phyloP scores from a whole-genome alignment of 2,797 vertebrate genomes.

The Masticophis lateralis region DNA sequence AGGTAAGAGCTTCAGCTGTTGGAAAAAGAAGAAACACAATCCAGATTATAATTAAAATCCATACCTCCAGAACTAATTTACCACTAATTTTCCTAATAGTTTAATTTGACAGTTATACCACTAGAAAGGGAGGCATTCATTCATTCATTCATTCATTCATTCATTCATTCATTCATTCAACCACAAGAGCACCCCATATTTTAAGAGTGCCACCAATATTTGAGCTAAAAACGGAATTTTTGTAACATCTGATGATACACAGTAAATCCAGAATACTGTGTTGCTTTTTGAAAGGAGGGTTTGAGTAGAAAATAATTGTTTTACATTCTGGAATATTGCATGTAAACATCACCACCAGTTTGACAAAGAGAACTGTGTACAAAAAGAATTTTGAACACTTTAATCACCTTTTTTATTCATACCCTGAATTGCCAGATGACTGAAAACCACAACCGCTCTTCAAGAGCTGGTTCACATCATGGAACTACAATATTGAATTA shows the following conservation, averaged over 20 bases:
- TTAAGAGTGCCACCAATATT: not conserved
- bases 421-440: not conserved
- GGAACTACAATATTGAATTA: not conserved
- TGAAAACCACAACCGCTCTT: not conserved
- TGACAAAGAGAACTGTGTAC: not conserved
- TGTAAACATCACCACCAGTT: not conserved
- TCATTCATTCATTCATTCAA: too few species aligned
- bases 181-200: too few species aligned
- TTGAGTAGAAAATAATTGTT: not conserved
- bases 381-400: not conserved
- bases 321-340: not conserved
- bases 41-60: not conserved
- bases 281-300: not conserved
- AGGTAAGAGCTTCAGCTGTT: not conserved
- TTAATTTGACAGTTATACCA: not conserved
- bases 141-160: too few species aligned
- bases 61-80: not conserved
- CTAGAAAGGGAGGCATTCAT: not conserved
- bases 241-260: too few species aligned
- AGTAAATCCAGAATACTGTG: not conserved
- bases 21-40: not conserved
- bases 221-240: not conserved
- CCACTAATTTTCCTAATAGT: not conserved
- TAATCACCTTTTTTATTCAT: not conserved
- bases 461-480: not conserved